A percentile compares a stretch with the other conserved stretches of the same genome.
phyloP scores from a whole-genome alignment of 2,888 invertebrate species.

The Hypomecis atomaria region DNA sequence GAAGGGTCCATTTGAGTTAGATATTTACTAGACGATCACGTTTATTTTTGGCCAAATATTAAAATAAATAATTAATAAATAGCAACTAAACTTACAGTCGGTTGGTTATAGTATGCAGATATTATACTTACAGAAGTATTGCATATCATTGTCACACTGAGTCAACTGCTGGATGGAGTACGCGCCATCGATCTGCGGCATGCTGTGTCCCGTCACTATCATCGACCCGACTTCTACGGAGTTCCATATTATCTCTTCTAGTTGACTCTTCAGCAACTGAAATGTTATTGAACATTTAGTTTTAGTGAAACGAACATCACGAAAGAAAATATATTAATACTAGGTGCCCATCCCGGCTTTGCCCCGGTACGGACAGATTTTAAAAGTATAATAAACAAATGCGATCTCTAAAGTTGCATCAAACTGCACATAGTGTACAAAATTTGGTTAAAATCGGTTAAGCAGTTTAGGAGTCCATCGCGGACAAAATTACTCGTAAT shows the following conservation, averaged over 20 bases:
- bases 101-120: neutral
- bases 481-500: too few relatives aligned
- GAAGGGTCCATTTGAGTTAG: too few relatives aligned
- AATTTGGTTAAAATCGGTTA: too few relatives aligned
- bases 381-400: too few relatives aligned
- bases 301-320: neutral
- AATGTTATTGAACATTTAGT: constrained; percentile 35
- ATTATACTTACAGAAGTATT: constrained; percentile 69
- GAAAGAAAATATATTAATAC: neutral
- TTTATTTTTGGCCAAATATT: too few relatives aligned
- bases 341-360: too few relatives aligned
- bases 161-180: constrained; percentile 62
- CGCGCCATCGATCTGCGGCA: constrained; percentile 57
- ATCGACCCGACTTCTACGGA: constrained; percentile 53
- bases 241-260: constrained; percentile 55
- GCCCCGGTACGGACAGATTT: too few relatives aligned
- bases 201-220: constrained; percentile 60
- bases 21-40: too few relatives aligned
- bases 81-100: neutral
- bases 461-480: too few relatives aligned
- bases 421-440: too few relatives aligned
- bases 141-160: constrained; percentile 71
- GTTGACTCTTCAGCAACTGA: constrained; percentile 61
- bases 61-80: too few relatives aligned
- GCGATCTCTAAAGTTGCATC: too few relatives aligned